phyloP scores from a whole-genome alignment of 2,797 vertebrate genomes.

The Diceros bicornis region DNA sequence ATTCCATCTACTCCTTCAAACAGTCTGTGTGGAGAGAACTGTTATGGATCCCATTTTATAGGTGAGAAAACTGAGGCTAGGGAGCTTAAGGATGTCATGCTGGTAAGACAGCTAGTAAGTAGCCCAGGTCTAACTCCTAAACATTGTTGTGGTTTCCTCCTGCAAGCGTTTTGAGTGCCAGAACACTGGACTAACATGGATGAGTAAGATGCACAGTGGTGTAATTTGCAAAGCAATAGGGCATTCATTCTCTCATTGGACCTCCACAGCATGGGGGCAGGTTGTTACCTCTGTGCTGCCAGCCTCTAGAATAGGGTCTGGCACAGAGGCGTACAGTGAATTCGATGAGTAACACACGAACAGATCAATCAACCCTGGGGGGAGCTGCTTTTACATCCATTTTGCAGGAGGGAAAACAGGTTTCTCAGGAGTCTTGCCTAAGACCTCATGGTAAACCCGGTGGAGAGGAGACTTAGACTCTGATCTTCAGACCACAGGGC shows the following conservation, averaged over 20 bases:
- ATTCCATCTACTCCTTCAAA: neutral
- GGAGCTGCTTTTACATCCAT: neutral
- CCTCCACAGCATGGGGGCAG: neutral
- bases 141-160: neutral
- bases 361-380: neutral
- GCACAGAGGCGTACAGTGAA: neutral
- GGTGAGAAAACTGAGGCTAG: neutral
- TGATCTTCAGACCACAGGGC: neutral
- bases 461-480: conserved; percentile 3
- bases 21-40: neutral
- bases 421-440: neutral
- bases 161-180: neutral
- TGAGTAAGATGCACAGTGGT: neutral
- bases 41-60: neutral
- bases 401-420: neutral
- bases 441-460: neutral
- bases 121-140: neutral
- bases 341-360: neutral
- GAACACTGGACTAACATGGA: neutral
- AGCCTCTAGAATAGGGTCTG: neutral
- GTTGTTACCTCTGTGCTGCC: neutral
- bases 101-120: neutral
- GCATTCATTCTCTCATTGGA: neutral
- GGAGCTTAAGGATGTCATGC: neutral
- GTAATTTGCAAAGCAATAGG: neutral